A percentile compares a stretch with the other conserved stretches of the same genome.
These are phyloP conservation scores for Liasis olivaceus DNA, from an alignment of 2,797 vertebrate species.

Conservation along the genomic window DNA sequence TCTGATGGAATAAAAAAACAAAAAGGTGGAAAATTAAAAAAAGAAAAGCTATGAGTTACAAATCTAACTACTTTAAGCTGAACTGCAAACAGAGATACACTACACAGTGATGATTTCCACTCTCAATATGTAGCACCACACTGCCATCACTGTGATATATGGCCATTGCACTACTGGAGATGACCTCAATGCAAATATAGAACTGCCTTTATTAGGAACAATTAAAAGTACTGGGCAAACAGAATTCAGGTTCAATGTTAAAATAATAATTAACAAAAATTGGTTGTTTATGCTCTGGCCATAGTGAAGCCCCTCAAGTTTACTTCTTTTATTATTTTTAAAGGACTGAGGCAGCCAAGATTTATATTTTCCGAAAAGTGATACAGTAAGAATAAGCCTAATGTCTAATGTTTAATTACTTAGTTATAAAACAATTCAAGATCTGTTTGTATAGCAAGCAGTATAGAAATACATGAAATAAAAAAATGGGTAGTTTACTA, in stretches of 20 bases:
- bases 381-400: background rate
- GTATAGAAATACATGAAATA: background rate
- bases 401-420: background rate
- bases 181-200: background rate
- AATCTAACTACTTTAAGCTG: constrained; percentile 10
- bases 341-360: background rate
- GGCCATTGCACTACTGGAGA: background rate
- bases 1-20: constrained; percentile 75
- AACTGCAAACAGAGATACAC: background rate
- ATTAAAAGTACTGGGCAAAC: background rate
- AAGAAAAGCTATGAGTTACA: background rate
- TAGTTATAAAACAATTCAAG: background rate
- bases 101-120: background rate
- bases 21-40: constrained; percentile 19
- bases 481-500: background rate
- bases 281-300: background rate
- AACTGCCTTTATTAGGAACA: background rate
- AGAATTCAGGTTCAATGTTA: background rate
- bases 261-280: background rate
- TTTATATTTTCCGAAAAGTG: background rate
- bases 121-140: background rate
- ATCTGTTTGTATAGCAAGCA: background rate
- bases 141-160: background rate
- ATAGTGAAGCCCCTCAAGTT: background rate
- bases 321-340: background rate